phyloP scores from a whole-genome alignment of 2,113 vertebrate species.

The Cyanoderma ruficeps region DNA sequence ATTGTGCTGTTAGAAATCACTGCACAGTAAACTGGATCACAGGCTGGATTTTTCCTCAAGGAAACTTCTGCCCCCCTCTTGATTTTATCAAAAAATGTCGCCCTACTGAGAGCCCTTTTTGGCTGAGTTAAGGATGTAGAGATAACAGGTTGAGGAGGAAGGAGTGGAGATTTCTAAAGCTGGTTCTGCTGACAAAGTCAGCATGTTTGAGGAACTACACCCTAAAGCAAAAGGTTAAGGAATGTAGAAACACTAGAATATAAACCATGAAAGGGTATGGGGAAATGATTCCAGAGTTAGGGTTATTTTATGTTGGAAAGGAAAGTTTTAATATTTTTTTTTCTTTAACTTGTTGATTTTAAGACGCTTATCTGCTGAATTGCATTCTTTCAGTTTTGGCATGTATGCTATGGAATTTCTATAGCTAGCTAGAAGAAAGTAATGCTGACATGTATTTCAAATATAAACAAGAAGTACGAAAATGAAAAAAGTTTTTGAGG shows the following conservation, averaged over 20 bases:
- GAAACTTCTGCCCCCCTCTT: not conserved
- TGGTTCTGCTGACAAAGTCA: not conserved
- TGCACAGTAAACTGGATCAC: not conserved
- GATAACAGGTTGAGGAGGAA: not conserved
- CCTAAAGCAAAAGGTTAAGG: slow-evolving; percentile 25
- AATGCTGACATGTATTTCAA: not conserved
- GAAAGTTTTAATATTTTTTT: not conserved
- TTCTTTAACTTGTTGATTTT: not conserved
- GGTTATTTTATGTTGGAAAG: not conserved
- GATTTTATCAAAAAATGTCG: not conserved
- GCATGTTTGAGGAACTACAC: not conserved
- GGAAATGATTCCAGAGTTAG: not conserved
- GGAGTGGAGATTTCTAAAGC: not conserved
- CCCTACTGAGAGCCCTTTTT: not conserved
- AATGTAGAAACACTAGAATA: slow-evolving; percentile 8
- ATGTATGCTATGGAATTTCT: not conserved
- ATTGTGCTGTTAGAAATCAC: not conserved
- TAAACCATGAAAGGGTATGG: not conserved
- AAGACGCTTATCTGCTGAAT: not conserved
- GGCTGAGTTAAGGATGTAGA: not conserved
- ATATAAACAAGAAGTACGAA: not conserved
- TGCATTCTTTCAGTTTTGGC: not conserved
- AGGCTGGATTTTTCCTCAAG: not conserved
- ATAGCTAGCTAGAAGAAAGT: not conserved
- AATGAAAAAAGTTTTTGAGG: not conserved